phyloP scores from a whole-genome alignment of 1,140 invertebrate genomes.

The Microplitis demolitor region DNA sequence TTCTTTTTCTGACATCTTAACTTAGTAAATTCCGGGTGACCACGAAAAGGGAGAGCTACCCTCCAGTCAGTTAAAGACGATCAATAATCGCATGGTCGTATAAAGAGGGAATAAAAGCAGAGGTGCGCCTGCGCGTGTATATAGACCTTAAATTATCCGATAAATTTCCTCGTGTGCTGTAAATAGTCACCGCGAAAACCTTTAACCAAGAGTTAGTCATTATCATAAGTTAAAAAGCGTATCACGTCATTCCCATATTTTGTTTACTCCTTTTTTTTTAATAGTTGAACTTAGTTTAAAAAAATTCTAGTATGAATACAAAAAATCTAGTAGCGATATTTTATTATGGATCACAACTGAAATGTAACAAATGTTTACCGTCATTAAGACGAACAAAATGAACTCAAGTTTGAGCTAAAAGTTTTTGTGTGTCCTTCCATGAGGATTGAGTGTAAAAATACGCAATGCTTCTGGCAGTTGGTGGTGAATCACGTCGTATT shows the following conservation, averaged over 20 bases:
- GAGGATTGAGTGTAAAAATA: not conserved
- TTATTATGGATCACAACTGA: not conserved
- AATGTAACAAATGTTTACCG: not conserved
- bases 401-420: not conserved
- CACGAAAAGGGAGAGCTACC: slow-evolving; percentile 9
- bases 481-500: slow-evolving; percentile 53
- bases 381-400: not conserved
- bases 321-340: not conserved
- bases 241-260: not conserved
- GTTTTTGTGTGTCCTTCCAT: not conserved
- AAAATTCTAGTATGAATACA: not conserved
- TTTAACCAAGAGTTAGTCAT: not conserved
- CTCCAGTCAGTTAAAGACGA: not conserved
- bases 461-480: slow-evolving; percentile 47
- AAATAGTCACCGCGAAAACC: slow-evolving; percentile 10
- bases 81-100: slow-evolving; percentile 14
- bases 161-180: slow-evolving; percentile 11
- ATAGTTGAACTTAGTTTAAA: not conserved
- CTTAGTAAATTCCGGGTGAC: slow-evolving; percentile 2
- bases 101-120: not conserved
- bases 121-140: slow-evolving; percentile 7
- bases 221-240: not conserved
- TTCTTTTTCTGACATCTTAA: not conserved
- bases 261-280: not conserved
- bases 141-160: not conserved